These are phyloP conservation scores for Leucoraja ocellata DNA, from an alignment of 2,797 vertebrate species.

Conservation along the genomic window DNA sequence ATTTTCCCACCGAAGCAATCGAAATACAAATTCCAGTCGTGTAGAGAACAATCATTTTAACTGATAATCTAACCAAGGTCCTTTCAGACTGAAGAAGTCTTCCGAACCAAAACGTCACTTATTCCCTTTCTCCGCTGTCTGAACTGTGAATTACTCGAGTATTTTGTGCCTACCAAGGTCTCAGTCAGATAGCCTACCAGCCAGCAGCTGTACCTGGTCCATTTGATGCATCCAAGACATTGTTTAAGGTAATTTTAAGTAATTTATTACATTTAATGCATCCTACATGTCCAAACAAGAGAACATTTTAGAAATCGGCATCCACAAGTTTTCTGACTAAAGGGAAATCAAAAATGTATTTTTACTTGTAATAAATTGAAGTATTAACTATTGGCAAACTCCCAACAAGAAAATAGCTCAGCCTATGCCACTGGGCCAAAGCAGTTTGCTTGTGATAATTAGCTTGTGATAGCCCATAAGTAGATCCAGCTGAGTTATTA, in stretches of 20 bases:
- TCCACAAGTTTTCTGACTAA: background rate
- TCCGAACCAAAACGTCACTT: too few species aligned
- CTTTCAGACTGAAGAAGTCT: too few species aligned
- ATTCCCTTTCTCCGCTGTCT: too few species aligned
- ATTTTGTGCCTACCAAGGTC: background rate
- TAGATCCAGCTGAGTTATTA: background rate
- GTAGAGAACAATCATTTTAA: background rate
- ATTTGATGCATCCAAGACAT: background rate
- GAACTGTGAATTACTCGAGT: too few species aligned
- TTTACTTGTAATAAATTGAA: background rate
- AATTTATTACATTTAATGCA: background rate
- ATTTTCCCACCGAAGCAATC: background rate
- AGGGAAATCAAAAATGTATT: background rate
- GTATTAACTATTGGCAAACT: background rate
- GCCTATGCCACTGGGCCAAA: background rate
- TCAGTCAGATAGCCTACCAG: background rate
- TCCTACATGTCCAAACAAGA: background rate
- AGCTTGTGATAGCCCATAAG: background rate
- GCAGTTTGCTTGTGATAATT: background rate
- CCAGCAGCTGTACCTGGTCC: background rate
- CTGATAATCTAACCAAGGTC: background rate
- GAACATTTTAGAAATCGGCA: background rate
- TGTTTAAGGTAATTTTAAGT: background rate
- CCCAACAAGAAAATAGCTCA: background rate
- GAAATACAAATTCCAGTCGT: background rate